Evolutionary conservation across 2,888 invertebrate genomes (phyloP).

Genomic region (Pammene aurita): DNA sequence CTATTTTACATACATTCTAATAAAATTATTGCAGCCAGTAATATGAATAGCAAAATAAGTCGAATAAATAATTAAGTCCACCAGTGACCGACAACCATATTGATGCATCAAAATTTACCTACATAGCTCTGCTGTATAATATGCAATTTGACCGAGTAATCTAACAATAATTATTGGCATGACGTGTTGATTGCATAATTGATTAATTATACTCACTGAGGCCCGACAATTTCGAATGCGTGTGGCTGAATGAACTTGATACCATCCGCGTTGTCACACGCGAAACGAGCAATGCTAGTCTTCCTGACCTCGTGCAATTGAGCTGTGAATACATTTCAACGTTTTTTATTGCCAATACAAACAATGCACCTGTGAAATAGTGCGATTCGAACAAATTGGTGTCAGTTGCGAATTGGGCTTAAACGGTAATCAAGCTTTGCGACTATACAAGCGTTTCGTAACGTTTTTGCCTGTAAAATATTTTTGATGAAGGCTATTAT

Average conservation of each 20-base stretch:
- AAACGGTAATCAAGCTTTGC: conserved; percentile 22
- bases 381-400: conserved; percentile 27
- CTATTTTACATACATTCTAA: too few relatives aligned
- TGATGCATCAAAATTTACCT: too few relatives aligned
- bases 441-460: conserved; percentile 6
- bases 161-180: not conserved
- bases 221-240: conserved; percentile 60
- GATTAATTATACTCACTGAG: conserved; percentile 51
- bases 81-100: too few relatives aligned
- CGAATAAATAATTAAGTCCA: too few relatives aligned
- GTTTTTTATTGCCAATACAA: conserved; percentile 14
- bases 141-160: not conserved
- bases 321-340: conserved; percentile 48
- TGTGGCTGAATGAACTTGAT: conserved; percentile 67
- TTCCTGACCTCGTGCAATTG: conserved; percentile 67
- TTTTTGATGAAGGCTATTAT: not conserved
- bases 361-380: conserved; percentile 28
- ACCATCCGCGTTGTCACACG: conserved; percentile 69
- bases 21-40: too few relatives aligned
- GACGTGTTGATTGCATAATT: not conserved
- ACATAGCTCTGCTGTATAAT: not conserved
- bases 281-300: conserved; percentile 67
- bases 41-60: too few relatives aligned
- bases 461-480: not conserved
- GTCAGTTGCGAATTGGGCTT: conserved; percentile 15